phyloP scores from a whole-genome alignment of 2,113 vertebrate genomes.

The Zapornia atra region DNA sequence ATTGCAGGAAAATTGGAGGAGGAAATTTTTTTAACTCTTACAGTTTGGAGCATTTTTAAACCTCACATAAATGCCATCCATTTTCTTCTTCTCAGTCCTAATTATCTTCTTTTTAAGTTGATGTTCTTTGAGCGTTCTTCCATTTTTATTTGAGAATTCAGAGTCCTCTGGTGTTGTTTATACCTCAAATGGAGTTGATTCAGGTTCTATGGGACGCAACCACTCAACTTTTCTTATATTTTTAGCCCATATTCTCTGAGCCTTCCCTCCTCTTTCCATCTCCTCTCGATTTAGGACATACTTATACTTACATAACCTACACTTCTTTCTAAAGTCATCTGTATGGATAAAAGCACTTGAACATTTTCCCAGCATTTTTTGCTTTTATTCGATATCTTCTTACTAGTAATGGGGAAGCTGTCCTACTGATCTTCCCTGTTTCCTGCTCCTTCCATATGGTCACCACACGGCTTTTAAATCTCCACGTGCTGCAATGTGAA shows the following conservation, averaged over 20 bases:
- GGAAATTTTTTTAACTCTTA: background rate
- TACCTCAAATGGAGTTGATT: background rate
- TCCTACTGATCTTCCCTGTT: background rate
- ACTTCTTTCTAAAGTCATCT: background rate
- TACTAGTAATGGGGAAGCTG: background rate
- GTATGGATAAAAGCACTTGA: background rate
- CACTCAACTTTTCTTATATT: background rate
- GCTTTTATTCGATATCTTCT: background rate
- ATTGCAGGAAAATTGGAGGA: background rate
- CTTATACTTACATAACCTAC: background rate
- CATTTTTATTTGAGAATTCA: background rate
- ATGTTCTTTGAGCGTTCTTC: background rate
- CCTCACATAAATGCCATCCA: background rate
- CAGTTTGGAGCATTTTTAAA: background rate
- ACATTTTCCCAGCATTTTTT: background rate
- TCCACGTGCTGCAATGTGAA: constrained; percentile 2
- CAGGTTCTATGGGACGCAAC: background rate
- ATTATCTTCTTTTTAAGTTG: background rate
- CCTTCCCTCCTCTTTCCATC: background rate
- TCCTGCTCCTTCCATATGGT: constrained; percentile 32
- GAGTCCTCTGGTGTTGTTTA: background rate
- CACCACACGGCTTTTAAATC: constrained; percentile 26
- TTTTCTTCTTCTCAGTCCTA: background rate
- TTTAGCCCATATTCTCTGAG: background rate
- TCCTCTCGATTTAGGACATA: background rate